Evolutionary conservation across 2,113 vertebrate genomes (phyloP).

Genomic region (Cettia cetti): DNA sequence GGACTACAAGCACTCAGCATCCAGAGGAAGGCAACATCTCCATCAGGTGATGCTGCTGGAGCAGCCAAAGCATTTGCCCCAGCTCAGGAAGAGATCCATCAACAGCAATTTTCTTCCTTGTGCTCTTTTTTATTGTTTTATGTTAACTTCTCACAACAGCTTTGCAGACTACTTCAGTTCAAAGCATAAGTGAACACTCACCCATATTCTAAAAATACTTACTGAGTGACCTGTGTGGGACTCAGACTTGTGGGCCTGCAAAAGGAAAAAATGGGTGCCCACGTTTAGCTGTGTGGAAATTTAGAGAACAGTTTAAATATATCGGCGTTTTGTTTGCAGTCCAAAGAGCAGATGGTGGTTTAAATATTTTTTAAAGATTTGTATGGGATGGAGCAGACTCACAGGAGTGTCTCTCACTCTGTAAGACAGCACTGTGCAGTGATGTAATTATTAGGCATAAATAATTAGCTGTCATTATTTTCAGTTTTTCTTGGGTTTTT

Average conservation of each 20-base stretch:
- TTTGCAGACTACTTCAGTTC: background rate
- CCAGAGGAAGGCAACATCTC: background rate
- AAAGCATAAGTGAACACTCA: background rate
- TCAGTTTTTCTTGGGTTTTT: background rate
- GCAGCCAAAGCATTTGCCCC: background rate
- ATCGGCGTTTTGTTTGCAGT: background rate
- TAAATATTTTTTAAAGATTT: background rate
- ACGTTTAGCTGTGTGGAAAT: background rate
- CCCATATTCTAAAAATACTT: background rate
- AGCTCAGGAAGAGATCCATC: background rate
- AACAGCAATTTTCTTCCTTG: background rate
- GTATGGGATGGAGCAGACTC: background rate
- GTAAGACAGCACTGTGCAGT: background rate
- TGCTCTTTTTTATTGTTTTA: rapidly evolving
- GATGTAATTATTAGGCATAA: background rate
- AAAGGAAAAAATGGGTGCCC: background rate
- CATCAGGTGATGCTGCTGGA: rapidly evolving
- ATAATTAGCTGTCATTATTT: background rate
- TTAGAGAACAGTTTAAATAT: background rate
- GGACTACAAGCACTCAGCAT: rapidly evolving
- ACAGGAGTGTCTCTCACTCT: background rate
- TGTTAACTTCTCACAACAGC: background rate
- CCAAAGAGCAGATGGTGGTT: background rate
- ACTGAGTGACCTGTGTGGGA: background rate
- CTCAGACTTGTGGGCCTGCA: background rate